Conservation (phyloP, 1,140 invertebrate species). For the Melanaphis sacchari region DNA sequence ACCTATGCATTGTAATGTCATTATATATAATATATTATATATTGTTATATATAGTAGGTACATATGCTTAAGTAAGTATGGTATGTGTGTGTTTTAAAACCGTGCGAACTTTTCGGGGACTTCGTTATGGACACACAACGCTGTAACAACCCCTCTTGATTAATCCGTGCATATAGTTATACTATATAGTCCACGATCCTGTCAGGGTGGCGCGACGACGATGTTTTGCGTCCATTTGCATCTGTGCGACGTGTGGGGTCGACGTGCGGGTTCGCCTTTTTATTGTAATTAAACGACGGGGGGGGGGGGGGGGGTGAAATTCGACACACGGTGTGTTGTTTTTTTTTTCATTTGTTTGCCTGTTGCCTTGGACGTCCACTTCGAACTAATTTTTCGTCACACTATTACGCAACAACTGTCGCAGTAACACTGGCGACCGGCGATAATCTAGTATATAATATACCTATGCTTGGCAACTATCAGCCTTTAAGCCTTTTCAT, state of each 20-base stretch:
- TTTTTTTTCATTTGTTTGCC: neutral
- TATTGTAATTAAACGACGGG: neutral
- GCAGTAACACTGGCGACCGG: neutral
- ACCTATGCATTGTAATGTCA: neutral
- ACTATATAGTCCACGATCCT: neutral
- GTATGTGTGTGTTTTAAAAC: neutral
- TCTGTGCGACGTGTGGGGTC: neutral
- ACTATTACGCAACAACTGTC: neutral
- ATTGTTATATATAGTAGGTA: neutral
- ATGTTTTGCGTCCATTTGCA: neutral
- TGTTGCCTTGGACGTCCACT: neutral
- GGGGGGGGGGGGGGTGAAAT: neutral
- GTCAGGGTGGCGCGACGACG: too few relatives aligned
- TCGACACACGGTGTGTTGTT: neutral
- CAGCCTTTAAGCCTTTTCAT: neutral
- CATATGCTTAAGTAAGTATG: too few relatives aligned
- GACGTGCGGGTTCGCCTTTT: neutral
- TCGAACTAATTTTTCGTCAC: constrained; percentile 5
- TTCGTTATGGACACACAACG: too few relatives aligned
- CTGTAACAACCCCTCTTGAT: neutral
- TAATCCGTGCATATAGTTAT: neutral
- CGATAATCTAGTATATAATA: neutral
- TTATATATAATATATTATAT: neutral
- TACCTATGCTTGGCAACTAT: neutral
- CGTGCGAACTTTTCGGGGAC: constrained; percentile 22